Base-by-base conservation (phyloP, 2,888 invertebrate genomes). In the Lingula anatina region DNA sequence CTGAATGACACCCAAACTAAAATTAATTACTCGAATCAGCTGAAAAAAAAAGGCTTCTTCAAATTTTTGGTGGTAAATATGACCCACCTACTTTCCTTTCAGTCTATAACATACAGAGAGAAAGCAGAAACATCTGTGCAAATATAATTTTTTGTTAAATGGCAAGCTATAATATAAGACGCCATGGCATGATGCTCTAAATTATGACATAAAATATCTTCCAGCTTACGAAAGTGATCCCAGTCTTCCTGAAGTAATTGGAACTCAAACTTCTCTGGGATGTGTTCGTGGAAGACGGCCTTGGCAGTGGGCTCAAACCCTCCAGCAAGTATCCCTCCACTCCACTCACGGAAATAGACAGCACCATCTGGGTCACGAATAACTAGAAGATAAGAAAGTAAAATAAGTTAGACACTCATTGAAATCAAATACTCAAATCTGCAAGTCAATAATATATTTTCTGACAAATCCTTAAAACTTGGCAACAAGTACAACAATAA, bases 251-350 rank as follows among this genome's bases (percentile, higher is more conserved):
- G 77, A 2, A 85, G 60, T 48, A 81, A 73, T 47, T 80, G 77
- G 53, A 72, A 74, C 53, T 76, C 68, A 60, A 73, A 71, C 28
- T 75, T 69, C 9, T 70, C 66, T 67, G 90, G 78, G 38, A 75
- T 62, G 37, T 75, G 74, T 66, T 89, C 87, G 71, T 90, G 90
- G 74, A 88, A 90, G 0, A 90, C 88, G 26, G 93, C 90, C 74
- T 94, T 94, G 0, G 92, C 91, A 45, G 86, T 82, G 0, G 89
- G 88, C 74, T 94, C 93, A 77, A 92, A 95, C 5, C 94, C 94
- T 12, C 94, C 93, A 2, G 89, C 90, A 48, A 94, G 77, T 25
- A 94, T 82, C 50, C 89, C 83, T 0, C 93, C 93, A 60, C 89
- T 84, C 80, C 82, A 83, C 66, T 84, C 83, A 42, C 85, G 75